phyloP scores from a whole-genome alignment of 2,888 invertebrate species.

The Caenorhabditis virilis region DNA sequence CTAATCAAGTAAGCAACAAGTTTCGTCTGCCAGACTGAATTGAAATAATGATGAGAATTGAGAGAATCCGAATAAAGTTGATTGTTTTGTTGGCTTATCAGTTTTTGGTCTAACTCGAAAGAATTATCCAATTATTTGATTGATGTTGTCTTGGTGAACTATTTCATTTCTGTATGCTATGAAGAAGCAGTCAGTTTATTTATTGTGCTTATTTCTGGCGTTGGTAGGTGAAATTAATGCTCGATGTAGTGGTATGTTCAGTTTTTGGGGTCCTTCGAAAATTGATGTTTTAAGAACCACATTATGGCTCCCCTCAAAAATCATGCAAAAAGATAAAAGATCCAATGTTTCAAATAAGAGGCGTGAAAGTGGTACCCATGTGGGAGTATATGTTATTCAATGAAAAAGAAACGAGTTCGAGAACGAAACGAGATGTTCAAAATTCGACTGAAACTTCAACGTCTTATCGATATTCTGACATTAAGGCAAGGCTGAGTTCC shows the following conservation, averaged over 20 bases:
- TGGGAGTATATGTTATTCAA: constrained; percentile 28
- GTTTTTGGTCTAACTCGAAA: not conserved
- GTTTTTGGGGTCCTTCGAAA: not conserved
- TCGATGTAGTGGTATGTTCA: not conserved
- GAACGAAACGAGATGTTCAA: not conserved
- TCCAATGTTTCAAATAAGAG: constrained; percentile 29
- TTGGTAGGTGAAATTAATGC: too few relatives aligned
- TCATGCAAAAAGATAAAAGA: constrained; percentile 32
- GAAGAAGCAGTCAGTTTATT: not conserved
- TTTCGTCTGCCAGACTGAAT: not conserved
- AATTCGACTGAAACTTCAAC: too few relatives aligned
- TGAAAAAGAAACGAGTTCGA: constrained; percentile 2
- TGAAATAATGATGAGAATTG: not conserved
- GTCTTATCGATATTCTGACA: too few relatives aligned
- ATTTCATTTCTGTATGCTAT: not conserved
- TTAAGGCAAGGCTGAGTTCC: too few relatives aligned
- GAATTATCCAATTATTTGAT: not conserved
- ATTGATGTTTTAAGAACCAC: constrained; percentile 12
- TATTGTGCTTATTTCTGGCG: too few relatives aligned
- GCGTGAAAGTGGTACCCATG: constrained; percentile 35
- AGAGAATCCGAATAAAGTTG: not conserved
- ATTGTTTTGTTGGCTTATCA: not conserved
- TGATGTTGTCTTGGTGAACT: not conserved
- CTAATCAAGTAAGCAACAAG: too few relatives aligned
- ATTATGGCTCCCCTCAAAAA: constrained; percentile 21